phyloP scores from a whole-genome alignment of 2,113 vertebrate species.

The Aptenodytes patagonicus region DNA sequence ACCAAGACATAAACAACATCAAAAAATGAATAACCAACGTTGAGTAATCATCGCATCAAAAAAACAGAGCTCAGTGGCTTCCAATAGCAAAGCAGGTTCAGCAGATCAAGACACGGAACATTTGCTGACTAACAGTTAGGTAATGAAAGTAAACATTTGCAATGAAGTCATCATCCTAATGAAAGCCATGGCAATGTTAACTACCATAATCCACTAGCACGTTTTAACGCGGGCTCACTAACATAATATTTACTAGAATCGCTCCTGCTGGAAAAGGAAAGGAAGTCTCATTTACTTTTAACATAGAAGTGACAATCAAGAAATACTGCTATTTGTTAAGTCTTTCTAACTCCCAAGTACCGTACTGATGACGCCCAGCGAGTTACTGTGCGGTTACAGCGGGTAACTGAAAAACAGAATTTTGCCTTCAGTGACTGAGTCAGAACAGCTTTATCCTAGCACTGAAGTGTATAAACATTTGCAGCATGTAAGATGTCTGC shows the following conservation, averaged over 20 bases:
- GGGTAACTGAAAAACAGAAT: background rate
- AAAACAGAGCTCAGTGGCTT: background rate
- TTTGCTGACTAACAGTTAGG: conserved; percentile 29
- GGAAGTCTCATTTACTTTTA: background rate
- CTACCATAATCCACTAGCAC: background rate
- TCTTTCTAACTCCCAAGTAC: background rate
- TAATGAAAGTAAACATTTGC: conserved; percentile 28
- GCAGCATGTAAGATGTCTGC: conserved; percentile 24
- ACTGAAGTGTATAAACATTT: conserved; percentile 37
- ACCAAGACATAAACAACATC: conserved; percentile 12
- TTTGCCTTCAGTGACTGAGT: conserved; percentile 6
- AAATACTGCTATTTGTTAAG: background rate
- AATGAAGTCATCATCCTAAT: conserved; percentile 33
- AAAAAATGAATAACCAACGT: background rate
- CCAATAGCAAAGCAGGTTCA: conserved; percentile 42
- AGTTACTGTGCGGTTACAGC: background rate
- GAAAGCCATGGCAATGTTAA: background rate
- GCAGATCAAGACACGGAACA: conserved; percentile 12
- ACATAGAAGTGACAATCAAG: background rate
- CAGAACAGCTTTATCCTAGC: conserved; percentile 37
- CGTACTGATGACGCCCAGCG: background rate
- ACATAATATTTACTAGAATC: background rate
- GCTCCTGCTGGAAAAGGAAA: background rate
- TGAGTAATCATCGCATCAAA: background rate
- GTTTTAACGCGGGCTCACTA: background rate